phyloP scores from a whole-genome alignment of 2,113 vertebrate genomes.

The Podarcis muralis region DNA sequence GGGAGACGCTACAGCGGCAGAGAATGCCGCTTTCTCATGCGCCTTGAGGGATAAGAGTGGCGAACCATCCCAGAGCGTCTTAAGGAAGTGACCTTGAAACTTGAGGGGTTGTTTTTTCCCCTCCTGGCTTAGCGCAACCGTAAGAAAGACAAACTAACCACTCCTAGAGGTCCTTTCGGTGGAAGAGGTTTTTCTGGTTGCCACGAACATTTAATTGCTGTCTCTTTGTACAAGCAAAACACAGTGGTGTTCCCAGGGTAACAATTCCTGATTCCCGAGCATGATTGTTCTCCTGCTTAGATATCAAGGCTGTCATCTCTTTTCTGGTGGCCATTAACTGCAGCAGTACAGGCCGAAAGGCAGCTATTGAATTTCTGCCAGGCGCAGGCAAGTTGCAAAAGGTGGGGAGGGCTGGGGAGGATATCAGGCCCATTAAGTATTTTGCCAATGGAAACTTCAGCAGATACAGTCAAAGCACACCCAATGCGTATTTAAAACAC shows the following conservation, averaged over 20 bases:
- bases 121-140: background rate
- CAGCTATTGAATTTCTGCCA: background rate
- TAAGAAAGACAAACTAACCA: background rate
- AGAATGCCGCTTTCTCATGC: background rate
- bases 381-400: background rate
- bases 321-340: background rate
- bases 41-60: background rate
- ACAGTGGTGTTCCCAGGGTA: background rate
- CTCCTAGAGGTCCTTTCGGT: background rate
- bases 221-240: background rate
- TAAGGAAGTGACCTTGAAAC: background rate
- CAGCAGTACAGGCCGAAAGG: background rate
- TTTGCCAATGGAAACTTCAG: background rate
- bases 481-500: no score
- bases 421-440: background rate
- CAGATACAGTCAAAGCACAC: no score
- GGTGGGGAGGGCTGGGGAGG: background rate
- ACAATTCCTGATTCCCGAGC: background rate
- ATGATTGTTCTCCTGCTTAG: background rate
- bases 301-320: background rate
- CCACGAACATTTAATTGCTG: background rate
- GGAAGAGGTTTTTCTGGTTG: background rate
- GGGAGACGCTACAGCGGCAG: rapidly evolving
- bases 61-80: background rate
- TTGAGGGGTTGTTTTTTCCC: background rate